These are phyloP conservation scores for Mellivora capensis DNA, from an alignment of 2,113 vertebrate species.

Conservation along the genomic window DNA sequence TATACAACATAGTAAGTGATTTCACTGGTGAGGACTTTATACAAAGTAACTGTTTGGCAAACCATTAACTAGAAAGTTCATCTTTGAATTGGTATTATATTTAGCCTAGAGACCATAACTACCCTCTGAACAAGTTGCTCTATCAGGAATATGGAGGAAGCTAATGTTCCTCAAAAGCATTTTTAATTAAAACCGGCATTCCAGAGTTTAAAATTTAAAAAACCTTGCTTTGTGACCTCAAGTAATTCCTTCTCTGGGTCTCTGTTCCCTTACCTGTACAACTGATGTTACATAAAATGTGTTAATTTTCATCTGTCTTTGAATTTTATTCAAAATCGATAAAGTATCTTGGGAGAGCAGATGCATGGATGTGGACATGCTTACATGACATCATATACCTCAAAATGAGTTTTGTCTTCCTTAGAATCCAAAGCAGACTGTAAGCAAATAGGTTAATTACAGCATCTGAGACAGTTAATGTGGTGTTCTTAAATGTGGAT, in stretches of 20 bases:
- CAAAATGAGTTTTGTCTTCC: background rate
- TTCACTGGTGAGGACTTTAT: background rate
- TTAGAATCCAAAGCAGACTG: slow-evolving; percentile 17
- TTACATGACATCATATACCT: background rate
- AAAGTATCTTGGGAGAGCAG: background rate
- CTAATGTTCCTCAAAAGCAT: background rate
- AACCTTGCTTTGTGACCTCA: background rate
- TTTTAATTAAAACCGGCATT: background rate
- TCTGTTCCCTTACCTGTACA: background rate
- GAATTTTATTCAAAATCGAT: background rate
- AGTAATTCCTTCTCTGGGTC: background rate
- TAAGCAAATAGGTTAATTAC: background rate
- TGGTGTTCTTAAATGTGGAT: background rate
- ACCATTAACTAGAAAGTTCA: background rate
- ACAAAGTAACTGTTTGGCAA: background rate
- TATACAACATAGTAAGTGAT: background rate
- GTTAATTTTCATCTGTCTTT: background rate
- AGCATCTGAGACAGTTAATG: background rate
- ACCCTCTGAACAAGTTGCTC: background rate
- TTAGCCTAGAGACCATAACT: background rate
- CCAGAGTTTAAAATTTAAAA: background rate
- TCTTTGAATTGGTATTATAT: background rate
- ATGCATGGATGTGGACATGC: background rate
- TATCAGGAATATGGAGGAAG: background rate
- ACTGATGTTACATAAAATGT: background rate